Conservation (phyloP, 1,140 invertebrate species). For the Ips nitidus region DNA sequence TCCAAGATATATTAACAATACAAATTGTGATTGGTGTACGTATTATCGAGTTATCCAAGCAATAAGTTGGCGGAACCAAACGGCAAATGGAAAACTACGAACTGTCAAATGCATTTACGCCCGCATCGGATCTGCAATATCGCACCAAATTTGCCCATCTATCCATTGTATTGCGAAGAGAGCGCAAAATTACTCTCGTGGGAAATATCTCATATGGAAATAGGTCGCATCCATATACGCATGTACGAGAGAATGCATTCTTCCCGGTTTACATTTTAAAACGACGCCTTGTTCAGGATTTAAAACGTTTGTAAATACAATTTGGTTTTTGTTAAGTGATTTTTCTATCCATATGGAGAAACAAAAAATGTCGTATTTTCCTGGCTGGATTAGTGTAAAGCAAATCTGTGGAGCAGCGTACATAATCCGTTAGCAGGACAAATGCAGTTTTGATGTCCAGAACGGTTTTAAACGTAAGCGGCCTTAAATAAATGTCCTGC, state of each 20-base stretch:
- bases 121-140: conserved; percentile 20
- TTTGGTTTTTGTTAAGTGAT: neutral
- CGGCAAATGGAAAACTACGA: conserved; percentile 5
- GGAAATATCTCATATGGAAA: conserved; percentile 30
- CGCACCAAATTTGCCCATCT: conserved; percentile 15
- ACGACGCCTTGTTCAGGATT: neutral
- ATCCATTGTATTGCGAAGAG: conserved; percentile 26
- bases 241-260: conserved; percentile 5
- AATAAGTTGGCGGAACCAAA: too few species aligned
- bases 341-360: too few species aligned
- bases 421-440: too few species aligned
- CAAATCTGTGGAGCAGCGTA: too few species aligned
- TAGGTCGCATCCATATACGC: conserved; percentile 11
- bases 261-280: neutral
- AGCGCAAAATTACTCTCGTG: conserved; percentile 20
- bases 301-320: neutral
- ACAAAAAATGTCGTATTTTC: neutral
- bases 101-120: conserved; percentile 24
- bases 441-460: too few species aligned
- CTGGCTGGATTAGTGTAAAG: too few species aligned
- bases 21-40: too few species aligned
- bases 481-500: too few species aligned
- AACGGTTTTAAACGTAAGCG: too few species aligned
- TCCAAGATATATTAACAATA: too few species aligned
- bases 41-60: too few species aligned